Evolutionary conservation across 2,113 vertebrate species (phyloP), one percentile per base, ranked within the genome.

Genomic region (Rhinolophus ferrumequinum): DNA sequence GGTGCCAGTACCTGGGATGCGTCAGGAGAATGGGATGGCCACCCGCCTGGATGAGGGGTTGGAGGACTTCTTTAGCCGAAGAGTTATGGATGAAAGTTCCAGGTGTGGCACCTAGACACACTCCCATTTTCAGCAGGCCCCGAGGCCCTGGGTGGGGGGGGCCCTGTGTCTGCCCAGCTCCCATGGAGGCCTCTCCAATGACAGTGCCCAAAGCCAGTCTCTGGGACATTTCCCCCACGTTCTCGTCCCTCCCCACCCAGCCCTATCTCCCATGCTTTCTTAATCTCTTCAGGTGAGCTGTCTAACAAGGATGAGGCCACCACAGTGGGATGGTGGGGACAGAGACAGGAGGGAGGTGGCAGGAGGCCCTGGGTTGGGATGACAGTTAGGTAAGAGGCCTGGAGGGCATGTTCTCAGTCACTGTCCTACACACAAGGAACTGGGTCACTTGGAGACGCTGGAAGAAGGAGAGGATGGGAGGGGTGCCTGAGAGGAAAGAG

Each of bases 21-120:
- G 98, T 62, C 99, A 98, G 30, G 99, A 99, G 97, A 99, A 99
- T 0, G 99, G 99, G 54, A 98, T 97, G 88, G 99, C 99, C 93
- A 98, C 97, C 75, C 98, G 98, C 30, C 96, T 99, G 83, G 99
- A 99, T 35, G 99, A 99, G 62, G 99, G 99, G 90, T 98, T 99
- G 12, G 99, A 99, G 60, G 99, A 99, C 90, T 99, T 99, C 98
- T 99, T 99, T 98, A 99, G 98, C 98, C 99, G 99, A 96, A 99
- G 99, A 93, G 99, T 99, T 88, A 98, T 99, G 90, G 98, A 99
- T 38, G 99, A 99, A 98, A 99, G 94, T 41, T 90, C 97, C 91
- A 98, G 98, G 99, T 99, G 98, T 84, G 83, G 24, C 1, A 6
- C 26, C 62, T 26, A 19, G 33, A 64, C 44, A 41, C 35, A 56